Evolutionary conservation across 1,140 invertebrate genomes (phyloP), one percentile per base, ranked within the genome.

Genomic region (Drosophila cardini): DNA sequence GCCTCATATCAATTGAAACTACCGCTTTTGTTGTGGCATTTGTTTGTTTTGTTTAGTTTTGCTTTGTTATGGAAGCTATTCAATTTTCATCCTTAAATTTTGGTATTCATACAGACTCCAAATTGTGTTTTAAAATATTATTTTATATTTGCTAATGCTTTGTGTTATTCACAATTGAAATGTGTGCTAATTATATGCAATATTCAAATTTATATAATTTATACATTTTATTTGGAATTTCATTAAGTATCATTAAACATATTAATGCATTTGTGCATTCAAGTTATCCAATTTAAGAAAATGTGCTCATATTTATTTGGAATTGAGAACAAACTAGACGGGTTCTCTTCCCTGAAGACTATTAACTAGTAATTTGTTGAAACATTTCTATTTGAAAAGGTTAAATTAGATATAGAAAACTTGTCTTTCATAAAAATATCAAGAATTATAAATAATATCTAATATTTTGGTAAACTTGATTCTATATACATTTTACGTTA

Each of bases 1-100:
- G 77, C 84, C 48, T 58, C 80, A 89, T 78, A 72, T 72, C 85
- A 84, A 89, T 89, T 78, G 77, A 75, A 89, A 78, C 68, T 84
- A 26, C 16, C 26, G 61, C 40, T 82, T 60, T 75, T 60, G 53
- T 72, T 67, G 70, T 55, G 45, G 77, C 77, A 65, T 72, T 87
- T 89, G 72, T 83, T 76, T 72, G 52, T 58, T 73, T 53, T 78
- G n/a, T 13, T 15, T 52, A 34, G n/a, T 32, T 15, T 53, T 53
- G 15, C 8, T 46, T 46, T 0, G 21, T 26, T 26, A 32, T 50
- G 13, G 21, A 34, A 13, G 48, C 26, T 69, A 62, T 69, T 42
- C 18, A 48, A 40, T 45, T 53, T 55, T 42, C 11, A 69, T 61
- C 50, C 38, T 57, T 34, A 21, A 18, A 13, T 32, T 36, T 42